Percentiles rank a stretch among this genome's conserved stretches.
Conservation (phyloP, 2,113 vertebrate genomes). For the Muntiacus reevesi region DNA sequence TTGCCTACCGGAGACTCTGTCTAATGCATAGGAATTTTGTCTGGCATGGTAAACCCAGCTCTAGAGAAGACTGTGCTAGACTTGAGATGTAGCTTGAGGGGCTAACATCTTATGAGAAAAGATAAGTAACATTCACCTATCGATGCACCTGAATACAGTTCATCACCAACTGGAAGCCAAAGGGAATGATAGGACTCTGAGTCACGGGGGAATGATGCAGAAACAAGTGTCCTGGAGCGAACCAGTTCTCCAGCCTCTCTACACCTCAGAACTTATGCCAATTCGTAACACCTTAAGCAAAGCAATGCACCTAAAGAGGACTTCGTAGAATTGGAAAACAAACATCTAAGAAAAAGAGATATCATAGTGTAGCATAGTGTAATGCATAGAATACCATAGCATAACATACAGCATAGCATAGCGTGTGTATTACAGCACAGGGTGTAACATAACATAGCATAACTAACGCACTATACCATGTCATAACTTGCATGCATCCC, state of each 20-base stretch:
- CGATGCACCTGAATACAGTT: not conserved
- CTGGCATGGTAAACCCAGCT: not conserved
- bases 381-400: not conserved
- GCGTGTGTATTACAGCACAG: not conserved
- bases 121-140: not conserved
- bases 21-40: not conserved
- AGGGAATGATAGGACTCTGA: accelerated
- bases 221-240: not conserved
- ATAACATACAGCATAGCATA: not conserved
- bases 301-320: not conserved
- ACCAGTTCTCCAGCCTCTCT: not conserved
- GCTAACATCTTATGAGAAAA: not conserved
- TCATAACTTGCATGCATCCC: not conserved
- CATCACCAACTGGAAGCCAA: not conserved
- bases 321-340: not conserved
- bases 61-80: not conserved
- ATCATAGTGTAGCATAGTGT: not conserved
- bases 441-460: not conserved
- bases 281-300: not conserved
- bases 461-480: not conserved
- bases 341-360: not conserved
- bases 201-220: not conserved
- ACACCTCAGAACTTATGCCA: not conserved
- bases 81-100: not conserved
- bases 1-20: not conserved